Conservation (phyloP, 2,113 vertebrate genomes). For the Chionodraco myersi region DNA sequence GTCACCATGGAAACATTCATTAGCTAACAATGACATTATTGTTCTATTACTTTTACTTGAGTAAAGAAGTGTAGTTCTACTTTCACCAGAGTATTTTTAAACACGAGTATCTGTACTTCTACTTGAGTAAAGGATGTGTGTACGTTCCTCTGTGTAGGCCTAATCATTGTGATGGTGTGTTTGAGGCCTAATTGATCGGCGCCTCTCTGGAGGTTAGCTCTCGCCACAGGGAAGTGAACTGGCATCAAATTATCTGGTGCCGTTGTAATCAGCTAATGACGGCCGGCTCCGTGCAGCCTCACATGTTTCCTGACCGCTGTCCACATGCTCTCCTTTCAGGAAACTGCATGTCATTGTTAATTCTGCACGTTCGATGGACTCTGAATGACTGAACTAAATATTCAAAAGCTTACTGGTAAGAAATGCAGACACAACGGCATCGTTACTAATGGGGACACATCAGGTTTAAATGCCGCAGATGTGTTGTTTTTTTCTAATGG, state of each 20-base stretch:
- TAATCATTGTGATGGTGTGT: slow-evolving; percentile 39
- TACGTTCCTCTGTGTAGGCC: no score
- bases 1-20: no score
- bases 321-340: not conserved
- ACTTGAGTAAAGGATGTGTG: no score
- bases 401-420: not conserved
- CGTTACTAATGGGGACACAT: no score
- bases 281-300: slow-evolving; percentile 27
- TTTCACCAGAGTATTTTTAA: no score
- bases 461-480: no score
- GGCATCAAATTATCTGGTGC: slow-evolving; percentile 63
- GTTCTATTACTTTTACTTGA: no score
- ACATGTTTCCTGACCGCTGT: slow-evolving; percentile 33
- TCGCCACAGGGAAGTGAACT: slow-evolving; percentile 59
- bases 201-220: slow-evolving; percentile 60
- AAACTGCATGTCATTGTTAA: not conserved
- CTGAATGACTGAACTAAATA: not conserved
- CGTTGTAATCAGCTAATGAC: slow-evolving; percentile 66
- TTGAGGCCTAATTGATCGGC: slow-evolving; percentile 46
- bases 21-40: no score
- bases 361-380: not conserved
- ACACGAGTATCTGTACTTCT: no score
- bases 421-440: not conserved
- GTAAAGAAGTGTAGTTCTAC: no score
- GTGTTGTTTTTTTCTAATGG: no score